Percentiles rank a stretch among this genome's conserved stretches.
Conservation (phyloP, 2,113 vertebrate species). For the Pyrgilauda ruficollis region DNA sequence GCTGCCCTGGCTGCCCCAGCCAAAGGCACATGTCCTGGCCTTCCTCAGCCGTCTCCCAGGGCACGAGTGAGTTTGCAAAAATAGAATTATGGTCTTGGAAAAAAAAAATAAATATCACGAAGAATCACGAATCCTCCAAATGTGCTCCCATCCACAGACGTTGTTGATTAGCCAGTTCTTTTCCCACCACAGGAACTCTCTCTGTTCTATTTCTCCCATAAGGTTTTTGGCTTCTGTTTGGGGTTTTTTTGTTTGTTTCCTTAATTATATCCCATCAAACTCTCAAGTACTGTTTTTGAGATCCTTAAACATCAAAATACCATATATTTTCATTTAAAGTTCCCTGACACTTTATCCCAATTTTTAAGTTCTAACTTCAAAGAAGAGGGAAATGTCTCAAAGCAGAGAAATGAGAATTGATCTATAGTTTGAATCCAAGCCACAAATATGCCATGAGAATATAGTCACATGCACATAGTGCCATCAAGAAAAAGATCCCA, state of each 20-base stretch:
- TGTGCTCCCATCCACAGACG: neutral
- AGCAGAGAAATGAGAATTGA: constrained; percentile 19
- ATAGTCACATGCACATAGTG: constrained; percentile 48
- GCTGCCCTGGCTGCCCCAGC: neutral
- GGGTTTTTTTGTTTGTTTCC: neutral
- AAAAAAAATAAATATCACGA: neutral
- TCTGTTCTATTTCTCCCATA: neutral
- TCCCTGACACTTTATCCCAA: neutral
- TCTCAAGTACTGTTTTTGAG: neutral
- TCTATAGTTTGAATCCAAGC: constrained; percentile 62
- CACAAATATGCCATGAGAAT: constrained; percentile 54
- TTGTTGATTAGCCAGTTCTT: neutral
- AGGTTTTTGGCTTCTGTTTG: neutral
- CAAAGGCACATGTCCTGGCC: neutral
- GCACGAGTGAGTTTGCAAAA: neutral
- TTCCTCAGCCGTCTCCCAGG: neutral
- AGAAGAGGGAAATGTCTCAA: constrained; percentile 1
- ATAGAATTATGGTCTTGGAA: neutral
- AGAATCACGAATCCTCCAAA: neutral
- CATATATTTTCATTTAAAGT: neutral
- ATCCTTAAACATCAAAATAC: neutral
- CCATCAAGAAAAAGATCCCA: constrained; percentile 53
- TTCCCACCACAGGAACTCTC: neutral
- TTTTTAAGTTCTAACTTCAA: neutral
- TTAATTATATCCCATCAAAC: constrained; percentile 27